Percentiles rank a stretch among this genome's conserved stretches.
Evolutionary conservation across 2,797 vertebrate species (phyloP).

Genomic region (Lithobates sylvaticus): DNA sequence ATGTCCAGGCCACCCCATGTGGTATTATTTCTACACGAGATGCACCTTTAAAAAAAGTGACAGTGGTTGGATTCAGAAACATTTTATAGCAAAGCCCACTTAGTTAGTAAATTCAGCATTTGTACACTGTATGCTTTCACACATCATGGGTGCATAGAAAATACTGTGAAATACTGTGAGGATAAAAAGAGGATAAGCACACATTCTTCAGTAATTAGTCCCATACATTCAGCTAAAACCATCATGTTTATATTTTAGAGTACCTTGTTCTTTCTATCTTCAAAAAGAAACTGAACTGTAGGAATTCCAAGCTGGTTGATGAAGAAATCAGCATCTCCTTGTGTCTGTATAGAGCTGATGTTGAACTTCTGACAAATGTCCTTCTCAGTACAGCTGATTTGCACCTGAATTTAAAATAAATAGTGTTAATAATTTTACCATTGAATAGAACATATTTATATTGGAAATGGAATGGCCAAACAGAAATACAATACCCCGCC

Average conservation of each 20-base stretch:
- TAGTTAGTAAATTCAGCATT: too few species aligned
- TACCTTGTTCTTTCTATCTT: slow-evolving; percentile 85
- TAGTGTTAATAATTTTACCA: not conserved
- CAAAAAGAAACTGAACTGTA: slow-evolving; percentile 84
- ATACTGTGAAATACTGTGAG: too few species aligned
- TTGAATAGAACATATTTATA: not conserved
- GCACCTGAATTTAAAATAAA: slow-evolving; percentile 76
- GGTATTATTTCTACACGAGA: too few species aligned
- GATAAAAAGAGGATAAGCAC: too few species aligned
- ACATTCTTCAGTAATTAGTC: not conserved
- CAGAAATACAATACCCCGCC: too few species aligned
- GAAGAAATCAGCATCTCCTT: slow-evolving; percentile 88
- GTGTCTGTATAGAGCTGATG: slow-evolving; percentile 85
- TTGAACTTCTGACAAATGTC: slow-evolving; percentile 79
- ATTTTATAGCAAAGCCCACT: too few species aligned
- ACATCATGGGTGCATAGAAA: too few species aligned
- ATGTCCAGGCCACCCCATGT: too few species aligned
- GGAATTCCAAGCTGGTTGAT: slow-evolving; percentile 90
- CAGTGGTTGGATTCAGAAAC: too few species aligned
- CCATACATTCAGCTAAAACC: too few species aligned
- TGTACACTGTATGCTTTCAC: too few species aligned
- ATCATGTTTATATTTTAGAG: not conserved
- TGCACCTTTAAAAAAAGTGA: too few species aligned
- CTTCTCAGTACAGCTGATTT: slow-evolving; percentile 81
- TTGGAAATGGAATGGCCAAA: not conserved